Evolutionary conservation across 1,140 invertebrate species (phyloP), one percentile per base, ranked within the genome.

Genomic region (Zaprionus capensis): DNA sequence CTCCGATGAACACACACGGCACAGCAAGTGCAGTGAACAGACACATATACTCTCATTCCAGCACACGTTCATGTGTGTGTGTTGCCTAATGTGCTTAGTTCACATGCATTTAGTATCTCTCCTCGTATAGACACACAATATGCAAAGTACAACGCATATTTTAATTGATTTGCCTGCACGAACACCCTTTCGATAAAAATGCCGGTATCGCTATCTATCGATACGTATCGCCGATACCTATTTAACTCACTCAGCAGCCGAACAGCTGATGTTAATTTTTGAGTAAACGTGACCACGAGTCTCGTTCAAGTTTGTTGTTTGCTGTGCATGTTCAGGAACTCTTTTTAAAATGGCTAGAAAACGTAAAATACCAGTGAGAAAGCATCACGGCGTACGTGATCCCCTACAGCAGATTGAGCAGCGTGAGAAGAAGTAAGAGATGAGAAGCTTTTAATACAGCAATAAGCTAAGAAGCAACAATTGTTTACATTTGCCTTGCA

Each of bases 321-420:
- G 26, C n/a, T 53, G 5, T 41, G 15, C 5, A n/a, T 7, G 7
- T 46, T 46, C 7, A 1, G 7, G 9, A 17, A 14, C 15, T 38
- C 5, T 15, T 61, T n/a, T 46, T 14, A 46, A 14, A 15, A 92
- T 92, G 91, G 91, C 81, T 9, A 76, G 81, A 5, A 91, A 85
- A 78, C 76, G 92, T 34, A 93, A 93, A 85, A 92, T 93, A 34
- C 92, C 92, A 3, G 90, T 81, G 14, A 78, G 91, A n/a, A 93
- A 92, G 62, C 92, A 93, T 69, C 91, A 92, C 57, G 92, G 92
- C 22, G 59, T 92, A 24, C 86, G 92, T 17, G 92, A 93, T 85
- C 92, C 92, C 2, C 78, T 93, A 2, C 90, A 91, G 26, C 92
- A 93, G 65, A 71, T 77, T n/a, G 82, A 92, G 22, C 61, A 78